Base-by-base conservation (phyloP, 2,888 invertebrate species). In the Limnephilus lunatus region DNA sequence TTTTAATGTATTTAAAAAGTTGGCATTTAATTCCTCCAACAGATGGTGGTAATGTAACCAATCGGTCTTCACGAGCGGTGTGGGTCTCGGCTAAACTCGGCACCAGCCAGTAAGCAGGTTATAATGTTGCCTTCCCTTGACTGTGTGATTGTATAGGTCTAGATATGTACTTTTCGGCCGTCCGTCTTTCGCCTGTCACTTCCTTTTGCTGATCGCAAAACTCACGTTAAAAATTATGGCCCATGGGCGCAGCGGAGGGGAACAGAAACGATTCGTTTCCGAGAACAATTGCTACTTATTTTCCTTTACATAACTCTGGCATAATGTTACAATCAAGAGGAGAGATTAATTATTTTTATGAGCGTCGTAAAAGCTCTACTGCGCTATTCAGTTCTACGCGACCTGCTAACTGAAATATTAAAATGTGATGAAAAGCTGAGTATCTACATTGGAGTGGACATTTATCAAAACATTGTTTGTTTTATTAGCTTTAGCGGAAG, bases 171-270 rank as follows among this genome's bases (percentile, higher is more conserved):
- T 89, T 89, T 53, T 32, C 88, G 93, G 93, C 94, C 94, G 93
- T 94, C 93, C 94, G 93, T 94, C 93, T 94, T 94, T 93, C 94
- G 91, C 93, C 94, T 94, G 94, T 94, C 94, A 94, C 94, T 94
- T 94, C 94, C 94, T 94, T 94, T 94, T 92, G 94, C 93, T 94
- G 93, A 94, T 94, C 94, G 93, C 93, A 93, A 93, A 93, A 93
- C 94, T 93, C 93, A 93, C 93, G 93, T 92, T 93, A 94, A 93
- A 94, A 93, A 94, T 94, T 94, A 94, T 94, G 93, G 93, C 91
- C 93, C 92, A 93, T 35, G 90, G 91, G 92, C 83, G 93, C 81
- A 93, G 92, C 85, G 81, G 82, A n/a, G 85, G 81, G 80, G 68
- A 87, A 53, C 87, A 35, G 68, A 89, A 85, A 48, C 83, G 82